These are phyloP conservation scores for Dastarcus helophoroides DNA, from an alignment of 2,888 invertebrate genomes.

Conservation along the genomic window DNA sequence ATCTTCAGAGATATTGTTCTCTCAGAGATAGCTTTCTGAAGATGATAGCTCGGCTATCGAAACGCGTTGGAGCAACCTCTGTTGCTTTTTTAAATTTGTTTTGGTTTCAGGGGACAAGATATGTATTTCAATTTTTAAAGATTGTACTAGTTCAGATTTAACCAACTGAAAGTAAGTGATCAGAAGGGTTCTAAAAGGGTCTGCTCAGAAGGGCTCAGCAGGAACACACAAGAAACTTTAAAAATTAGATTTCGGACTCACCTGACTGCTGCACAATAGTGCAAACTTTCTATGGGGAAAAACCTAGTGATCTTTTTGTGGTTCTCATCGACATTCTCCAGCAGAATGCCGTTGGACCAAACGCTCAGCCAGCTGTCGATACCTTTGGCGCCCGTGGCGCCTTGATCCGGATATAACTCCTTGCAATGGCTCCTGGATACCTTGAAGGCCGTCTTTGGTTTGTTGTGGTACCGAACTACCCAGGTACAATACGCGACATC, in stretches of 20 bases:
- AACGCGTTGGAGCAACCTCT: too few species aligned
- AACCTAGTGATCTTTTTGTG: slow-evolving; percentile 89
- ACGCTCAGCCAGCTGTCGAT: slow-evolving; percentile 95
- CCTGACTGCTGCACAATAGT: slow-evolving; percentile 92
- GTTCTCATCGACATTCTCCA: slow-evolving; percentile 95
- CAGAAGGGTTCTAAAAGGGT: too few species aligned
- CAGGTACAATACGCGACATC: slow-evolving; percentile 91
- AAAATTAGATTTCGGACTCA: slow-evolving; percentile 47
- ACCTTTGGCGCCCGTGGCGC: slow-evolving; percentile 76
- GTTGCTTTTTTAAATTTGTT: too few species aligned
- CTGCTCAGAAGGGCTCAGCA: too few species aligned
- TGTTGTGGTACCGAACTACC: slow-evolving; percentile 95
- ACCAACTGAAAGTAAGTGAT: too few species aligned
- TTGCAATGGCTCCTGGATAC: slow-evolving; percentile 91
- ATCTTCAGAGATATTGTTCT: too few species aligned
- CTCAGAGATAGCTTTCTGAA: too few species aligned
- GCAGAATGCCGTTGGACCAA: slow-evolving; percentile 88
- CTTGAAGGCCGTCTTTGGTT: slow-evolving; percentile 94
- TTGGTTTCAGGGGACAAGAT: too few species aligned
- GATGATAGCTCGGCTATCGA: too few species aligned
- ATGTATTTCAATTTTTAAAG: too few species aligned
- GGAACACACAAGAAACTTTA: too few species aligned
- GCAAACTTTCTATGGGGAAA: slow-evolving; percentile 89
- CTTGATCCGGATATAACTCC: slow-evolving; percentile 94
- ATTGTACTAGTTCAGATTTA: too few species aligned